Evolutionary conservation across 2,113 vertebrate genomes (phyloP).

Genomic region (Myotis yumanensis): DNA sequence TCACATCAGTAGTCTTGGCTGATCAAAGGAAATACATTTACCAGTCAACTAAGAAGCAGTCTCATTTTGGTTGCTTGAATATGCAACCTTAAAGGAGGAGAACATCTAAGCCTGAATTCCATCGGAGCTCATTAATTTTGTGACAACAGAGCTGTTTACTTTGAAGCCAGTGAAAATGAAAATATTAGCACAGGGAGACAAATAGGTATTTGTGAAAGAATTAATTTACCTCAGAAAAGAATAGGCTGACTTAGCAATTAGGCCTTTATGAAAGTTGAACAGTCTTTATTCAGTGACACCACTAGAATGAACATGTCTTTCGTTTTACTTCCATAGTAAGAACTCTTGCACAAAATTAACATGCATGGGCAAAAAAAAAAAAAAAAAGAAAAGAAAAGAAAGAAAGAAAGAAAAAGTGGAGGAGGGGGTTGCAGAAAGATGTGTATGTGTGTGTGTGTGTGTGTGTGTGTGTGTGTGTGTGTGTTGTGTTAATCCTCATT

Average conservation of each 20-base stretch:
- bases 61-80: conserved; percentile 38
- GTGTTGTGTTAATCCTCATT: no score
- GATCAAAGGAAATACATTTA: conserved; percentile 80
- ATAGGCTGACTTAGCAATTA: conserved; percentile 24
- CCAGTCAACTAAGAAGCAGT: conserved; percentile 51
- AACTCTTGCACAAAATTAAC: not conserved
- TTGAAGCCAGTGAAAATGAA: conserved; percentile 58
- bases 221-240: conserved; percentile 31
- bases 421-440: not conserved
- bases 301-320: not conserved
- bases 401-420: not conserved
- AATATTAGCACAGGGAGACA: conserved; percentile 58
- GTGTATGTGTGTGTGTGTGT: no score
- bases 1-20: conserved; percentile 66
- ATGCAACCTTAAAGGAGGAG: conserved; percentile 56
- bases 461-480: no score
- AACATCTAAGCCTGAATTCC: conserved; percentile 71
- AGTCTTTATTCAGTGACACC: conserved; percentile 33
- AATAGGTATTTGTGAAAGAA: conserved; percentile 65
- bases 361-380: not conserved
- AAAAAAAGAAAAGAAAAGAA: no score
- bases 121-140: conserved; percentile 72
- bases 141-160: conserved; percentile 48
- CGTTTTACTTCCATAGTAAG: not conserved
- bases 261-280: conserved; percentile 61